Evolutionary conservation across 2,797 vertebrate genomes (phyloP).

Genomic region (Halcyon leucocephala): DNA sequence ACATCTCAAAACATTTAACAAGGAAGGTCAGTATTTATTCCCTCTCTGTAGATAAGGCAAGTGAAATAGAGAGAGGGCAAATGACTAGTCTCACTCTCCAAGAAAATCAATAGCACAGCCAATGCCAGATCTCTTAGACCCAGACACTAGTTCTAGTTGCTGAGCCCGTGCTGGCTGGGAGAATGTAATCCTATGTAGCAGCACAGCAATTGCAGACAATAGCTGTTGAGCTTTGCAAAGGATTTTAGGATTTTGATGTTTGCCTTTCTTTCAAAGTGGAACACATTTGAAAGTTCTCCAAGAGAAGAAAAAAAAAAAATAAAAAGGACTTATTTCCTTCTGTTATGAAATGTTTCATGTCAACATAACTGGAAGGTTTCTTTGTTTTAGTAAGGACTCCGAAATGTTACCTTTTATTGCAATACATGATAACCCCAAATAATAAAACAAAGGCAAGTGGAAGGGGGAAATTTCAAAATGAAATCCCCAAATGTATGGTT

Average conservation of each 20-base stretch:
- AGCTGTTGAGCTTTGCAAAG: neutral
- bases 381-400: neutral
- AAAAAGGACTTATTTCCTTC: neutral
- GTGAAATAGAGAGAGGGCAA: neutral
- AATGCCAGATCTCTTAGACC: neutral
- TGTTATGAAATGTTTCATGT: conserved; percentile 20
- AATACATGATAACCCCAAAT: neutral
- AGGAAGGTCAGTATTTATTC: neutral
- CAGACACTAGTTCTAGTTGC: neutral
- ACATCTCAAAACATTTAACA: conserved; percentile 18
- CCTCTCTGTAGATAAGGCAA: neutral
- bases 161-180: neutral
- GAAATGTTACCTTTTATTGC: neutral
- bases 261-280: neutral
- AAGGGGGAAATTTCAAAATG: neutral
- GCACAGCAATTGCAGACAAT: neutral
- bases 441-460: neutral
- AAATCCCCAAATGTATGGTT: neutral
- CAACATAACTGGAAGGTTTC: neutral
- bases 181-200: neutral
- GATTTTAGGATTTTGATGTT: neutral
- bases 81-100: neutral
- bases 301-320: neutral
- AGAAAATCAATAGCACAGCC: neutral
- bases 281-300: neutral